These are phyloP conservation scores for Prunella fulvescens DNA, from an alignment of 2,113 vertebrate genomes.

Conservation along the genomic window DNA sequence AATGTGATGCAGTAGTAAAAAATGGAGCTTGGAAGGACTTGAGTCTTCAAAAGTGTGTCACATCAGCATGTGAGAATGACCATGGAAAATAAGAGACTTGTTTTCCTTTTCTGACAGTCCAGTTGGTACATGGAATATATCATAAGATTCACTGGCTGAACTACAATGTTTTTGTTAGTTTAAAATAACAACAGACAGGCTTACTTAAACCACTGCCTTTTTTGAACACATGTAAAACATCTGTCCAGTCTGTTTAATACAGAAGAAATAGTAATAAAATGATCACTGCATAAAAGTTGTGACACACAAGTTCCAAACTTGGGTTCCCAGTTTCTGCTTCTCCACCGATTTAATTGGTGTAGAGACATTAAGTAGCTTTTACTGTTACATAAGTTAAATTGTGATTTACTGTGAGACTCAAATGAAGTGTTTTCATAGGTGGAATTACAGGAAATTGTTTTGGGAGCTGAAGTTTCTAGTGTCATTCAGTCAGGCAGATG, in stretches of 20 bases:
- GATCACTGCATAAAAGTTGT: not conserved
- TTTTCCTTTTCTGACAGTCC: constrained; percentile 49
- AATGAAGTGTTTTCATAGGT: not conserved
- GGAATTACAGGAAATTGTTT: not conserved
- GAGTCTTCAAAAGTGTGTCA: not conserved
- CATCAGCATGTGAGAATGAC: not conserved
- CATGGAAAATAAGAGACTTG: constrained; percentile 30
- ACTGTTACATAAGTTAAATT: not conserved
- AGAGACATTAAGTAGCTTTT: not conserved
- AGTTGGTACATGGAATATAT: constrained; percentile 49
- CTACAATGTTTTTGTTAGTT: constrained; percentile 18
- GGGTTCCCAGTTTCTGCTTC: not conserved
- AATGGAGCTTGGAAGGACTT: not conserved
- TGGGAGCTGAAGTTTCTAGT: not conserved
- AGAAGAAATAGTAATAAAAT: not conserved
- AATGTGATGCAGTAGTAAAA: not conserved
- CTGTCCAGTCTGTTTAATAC: not conserved
- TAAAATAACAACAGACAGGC: constrained; percentile 21
- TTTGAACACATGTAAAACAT: constrained; percentile 23
- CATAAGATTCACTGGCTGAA: constrained; percentile 17
- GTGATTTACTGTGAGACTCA: not conserved
- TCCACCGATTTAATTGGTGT: not conserved
- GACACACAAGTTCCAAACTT: not conserved
- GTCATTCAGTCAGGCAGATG: not conserved
- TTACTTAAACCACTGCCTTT: constrained; percentile 39